Conservation (phyloP, 2,888 invertebrate species). For the Doris montereyensis region DNA sequence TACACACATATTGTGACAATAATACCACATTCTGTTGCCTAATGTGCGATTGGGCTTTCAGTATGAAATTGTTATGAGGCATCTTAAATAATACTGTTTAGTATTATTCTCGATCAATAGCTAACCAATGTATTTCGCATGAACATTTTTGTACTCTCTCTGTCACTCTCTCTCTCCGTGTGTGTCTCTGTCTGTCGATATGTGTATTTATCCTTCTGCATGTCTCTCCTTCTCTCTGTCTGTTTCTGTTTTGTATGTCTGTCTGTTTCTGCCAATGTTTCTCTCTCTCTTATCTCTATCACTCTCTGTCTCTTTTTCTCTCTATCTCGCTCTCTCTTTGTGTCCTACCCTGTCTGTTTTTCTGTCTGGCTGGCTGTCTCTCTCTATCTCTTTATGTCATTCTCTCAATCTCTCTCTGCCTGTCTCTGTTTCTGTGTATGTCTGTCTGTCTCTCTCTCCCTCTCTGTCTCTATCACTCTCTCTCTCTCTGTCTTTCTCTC, state of each 20-base stretch:
- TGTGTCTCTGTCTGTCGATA: neutral
- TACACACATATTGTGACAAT: too few species aligned
- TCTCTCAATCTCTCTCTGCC: constrained; percentile 5
- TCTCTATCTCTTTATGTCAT: neutral
- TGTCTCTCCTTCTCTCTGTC: neutral
- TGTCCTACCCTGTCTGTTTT: neutral
- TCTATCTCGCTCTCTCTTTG: neutral
- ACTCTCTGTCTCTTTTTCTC: neutral
- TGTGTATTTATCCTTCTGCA: neutral
- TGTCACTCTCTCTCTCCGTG: too few species aligned
- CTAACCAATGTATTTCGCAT: too few species aligned
- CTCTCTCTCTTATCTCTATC: neutral
- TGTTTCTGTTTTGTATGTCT: neutral
- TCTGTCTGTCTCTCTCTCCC: neutral
- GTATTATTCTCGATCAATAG: too few species aligned
- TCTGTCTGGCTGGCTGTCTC: neutral
- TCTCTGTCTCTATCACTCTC: neutral
- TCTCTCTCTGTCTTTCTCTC: neutral
- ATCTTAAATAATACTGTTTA: too few species aligned
- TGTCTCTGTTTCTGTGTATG: neutral
- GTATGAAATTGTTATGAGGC: too few species aligned
- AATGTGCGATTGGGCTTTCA: too few species aligned
- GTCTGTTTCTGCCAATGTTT: neutral
- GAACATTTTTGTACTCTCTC: too few species aligned
- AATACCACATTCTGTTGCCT: too few species aligned